These are phyloP conservation scores for Gila orcuttii DNA, from an alignment of 2,113 vertebrate genomes.

Conservation along the genomic window DNA sequence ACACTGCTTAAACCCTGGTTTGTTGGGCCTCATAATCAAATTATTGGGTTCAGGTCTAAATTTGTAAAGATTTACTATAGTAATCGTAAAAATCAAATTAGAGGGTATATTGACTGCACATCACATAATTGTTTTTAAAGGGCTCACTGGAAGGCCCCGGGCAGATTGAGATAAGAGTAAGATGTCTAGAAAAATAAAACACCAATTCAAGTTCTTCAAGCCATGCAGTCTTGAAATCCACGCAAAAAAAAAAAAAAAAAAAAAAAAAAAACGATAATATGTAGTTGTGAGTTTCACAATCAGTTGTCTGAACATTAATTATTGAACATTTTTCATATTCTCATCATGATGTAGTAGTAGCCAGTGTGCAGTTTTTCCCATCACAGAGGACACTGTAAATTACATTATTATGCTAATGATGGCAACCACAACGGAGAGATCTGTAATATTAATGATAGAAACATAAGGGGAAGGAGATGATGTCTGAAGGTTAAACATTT, in stretches of 20 bases:
- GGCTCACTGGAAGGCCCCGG: slow-evolving; percentile 21
- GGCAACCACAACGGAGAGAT: slow-evolving; percentile 3
- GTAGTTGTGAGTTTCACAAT: background rate
- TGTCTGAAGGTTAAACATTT: background rate
- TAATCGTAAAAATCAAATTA: slow-evolving; percentile 44
- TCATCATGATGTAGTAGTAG: background rate
- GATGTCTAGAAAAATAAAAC: background rate
- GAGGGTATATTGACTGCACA: slow-evolving; percentile 14
- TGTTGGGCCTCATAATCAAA: background rate
- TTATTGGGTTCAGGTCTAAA: background rate
- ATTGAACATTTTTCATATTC: background rate
- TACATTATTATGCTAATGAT: slow-evolving; percentile 42
- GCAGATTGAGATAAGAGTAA: slow-evolving; percentile 28
- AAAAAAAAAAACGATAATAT: background rate
- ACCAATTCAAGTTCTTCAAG: background rate
- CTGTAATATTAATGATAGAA: background rate
- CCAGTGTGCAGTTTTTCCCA: background rate
- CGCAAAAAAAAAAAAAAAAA: background rate
- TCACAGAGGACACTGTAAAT: slow-evolving; percentile 17
- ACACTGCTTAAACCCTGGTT: background rate
- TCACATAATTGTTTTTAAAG: slow-evolving; percentile 21
- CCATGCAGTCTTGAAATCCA: background rate
- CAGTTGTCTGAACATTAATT: background rate
- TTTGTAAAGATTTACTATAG: slow-evolving; percentile 1
- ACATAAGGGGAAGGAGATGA: background rate